Base-by-base conservation (phyloP, 2,888 invertebrate genomes). In the Coenonympha glycerion region DNA sequence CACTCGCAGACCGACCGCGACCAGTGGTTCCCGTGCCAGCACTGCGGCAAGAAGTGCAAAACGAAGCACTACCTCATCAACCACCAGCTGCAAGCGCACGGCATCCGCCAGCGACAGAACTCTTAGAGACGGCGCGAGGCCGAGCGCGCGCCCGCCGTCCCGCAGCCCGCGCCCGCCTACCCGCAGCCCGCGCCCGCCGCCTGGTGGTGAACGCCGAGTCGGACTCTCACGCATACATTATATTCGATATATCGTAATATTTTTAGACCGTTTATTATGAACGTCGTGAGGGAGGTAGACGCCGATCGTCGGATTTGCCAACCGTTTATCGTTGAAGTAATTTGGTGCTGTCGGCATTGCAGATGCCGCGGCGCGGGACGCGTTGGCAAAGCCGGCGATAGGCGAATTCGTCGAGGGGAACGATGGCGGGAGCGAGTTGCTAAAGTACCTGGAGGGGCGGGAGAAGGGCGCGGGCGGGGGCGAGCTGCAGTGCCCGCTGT, bases 11-110 rank as follows among this genome's bases (percentile, higher is more conserved):
- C 91, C 65, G 89, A 91, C 69, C 89, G 91, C 69, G 91, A 91
- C 74, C 89, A 90, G 75, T 92, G 92, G 91, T 91, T 90, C 71
- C 90, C 90, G 69, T 92, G 92, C 84, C 89, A 90, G 75, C 90
- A 91, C 71, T 92, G 92, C 87, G 92, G 91, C 71, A 92, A 92
- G 84, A 90, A 90, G 74, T 91, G 92, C 89, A 92, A 92, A 86
- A 92, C 92, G 68, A 91, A 91, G 82, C 92, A 92, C 81, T 92
- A 92, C 79, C 89, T 92, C 71, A 91, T 92, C 88, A 92, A 92
- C 84, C 92, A 92, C 79, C 91, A 92, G 76, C 89, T 92, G 63
- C 92, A 92, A 83, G 91, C 92, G 60, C 92, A 92, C 81, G 92
- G 92, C 64, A 92, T 92, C 66, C 90, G 92, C 63, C 92, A 92